A percentile compares a stretch with the other conserved stretches of the same genome.
Conservation (phyloP, 2,888 invertebrate genomes). For the Hesperia comma region DNA sequence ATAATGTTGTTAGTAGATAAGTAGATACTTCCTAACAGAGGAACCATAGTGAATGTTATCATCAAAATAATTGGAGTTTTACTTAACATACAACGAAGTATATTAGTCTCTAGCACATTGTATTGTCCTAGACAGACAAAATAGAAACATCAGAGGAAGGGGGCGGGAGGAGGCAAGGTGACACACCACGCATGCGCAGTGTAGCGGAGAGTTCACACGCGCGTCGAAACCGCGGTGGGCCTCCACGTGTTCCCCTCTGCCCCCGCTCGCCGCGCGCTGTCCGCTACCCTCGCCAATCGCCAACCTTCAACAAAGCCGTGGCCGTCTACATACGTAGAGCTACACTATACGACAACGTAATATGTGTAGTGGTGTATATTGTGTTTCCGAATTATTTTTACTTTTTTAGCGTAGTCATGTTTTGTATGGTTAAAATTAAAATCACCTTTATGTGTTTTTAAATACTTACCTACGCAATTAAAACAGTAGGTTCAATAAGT, state of each 20-base stretch:
- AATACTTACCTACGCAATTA: too few relatives aligned
- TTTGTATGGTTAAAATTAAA: too few relatives aligned
- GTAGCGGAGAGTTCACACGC: conserved; percentile 77
- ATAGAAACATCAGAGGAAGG: conserved; percentile 58
- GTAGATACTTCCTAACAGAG: not conserved
- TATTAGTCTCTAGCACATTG: conserved; percentile 36
- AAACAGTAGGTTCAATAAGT: too few relatives aligned
- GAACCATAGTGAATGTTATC: not conserved
- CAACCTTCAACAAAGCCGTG: conserved; percentile 73
- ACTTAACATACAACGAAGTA: conserved; percentile 8
- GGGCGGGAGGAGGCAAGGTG: conserved; percentile 62
- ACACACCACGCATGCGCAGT: conserved; percentile 76
- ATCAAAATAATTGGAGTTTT: conserved; percentile 2
- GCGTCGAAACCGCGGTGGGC: conserved; percentile 82
- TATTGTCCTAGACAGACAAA: conserved; percentile 60
- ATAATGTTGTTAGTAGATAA: not conserved
- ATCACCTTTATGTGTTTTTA: too few relatives aligned
- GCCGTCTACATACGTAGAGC: conserved; percentile 52
- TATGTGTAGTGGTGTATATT: conserved; percentile 7
- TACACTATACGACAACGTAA: conserved; percentile 18
- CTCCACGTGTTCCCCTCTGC: conserved; percentile 77
- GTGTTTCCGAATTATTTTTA: conserved; percentile 2
- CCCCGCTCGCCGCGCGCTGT: conserved; percentile 51
- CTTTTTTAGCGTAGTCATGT: conserved; percentile 3
- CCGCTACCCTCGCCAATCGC: conserved; percentile 54